Conservation (phyloP, 2,113 vertebrate genomes). For the Furnarius figulus region DNA sequence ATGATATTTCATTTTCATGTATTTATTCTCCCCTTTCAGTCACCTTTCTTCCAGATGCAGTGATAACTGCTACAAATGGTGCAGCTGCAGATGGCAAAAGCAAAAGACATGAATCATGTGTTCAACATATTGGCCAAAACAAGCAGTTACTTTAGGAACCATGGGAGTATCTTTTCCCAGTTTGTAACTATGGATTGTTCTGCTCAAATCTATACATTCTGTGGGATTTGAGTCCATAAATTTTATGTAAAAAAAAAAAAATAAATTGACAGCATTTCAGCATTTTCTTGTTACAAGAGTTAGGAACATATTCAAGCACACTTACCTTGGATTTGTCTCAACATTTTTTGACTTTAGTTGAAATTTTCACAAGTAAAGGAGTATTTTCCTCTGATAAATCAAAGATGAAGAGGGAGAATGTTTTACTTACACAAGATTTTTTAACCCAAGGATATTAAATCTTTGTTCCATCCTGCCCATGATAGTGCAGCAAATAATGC, state of each 20-base stretch:
- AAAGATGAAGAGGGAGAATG: background rate
- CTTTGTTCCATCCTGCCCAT: background rate
- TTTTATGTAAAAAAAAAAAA: background rate
- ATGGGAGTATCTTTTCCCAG: background rate
- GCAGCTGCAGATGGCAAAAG: background rate
- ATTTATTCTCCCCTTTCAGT: background rate
- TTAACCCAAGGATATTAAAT: background rate
- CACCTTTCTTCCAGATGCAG: background rate
- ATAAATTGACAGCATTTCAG: background rate
- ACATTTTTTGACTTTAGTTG: background rate
- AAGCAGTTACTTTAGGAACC: background rate
- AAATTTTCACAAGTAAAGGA: background rate
- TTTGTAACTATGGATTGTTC: background rate
- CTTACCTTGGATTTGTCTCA: background rate
- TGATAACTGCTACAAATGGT: background rate
- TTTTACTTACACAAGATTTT: background rate
- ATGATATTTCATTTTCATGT: background rate
- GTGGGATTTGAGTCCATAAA: background rate
- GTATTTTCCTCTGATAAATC: background rate
- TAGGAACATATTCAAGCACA: background rate
- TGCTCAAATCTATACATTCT: background rate
- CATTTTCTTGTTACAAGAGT: background rate
- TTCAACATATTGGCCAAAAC: background rate
- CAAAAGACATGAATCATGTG: background rate
- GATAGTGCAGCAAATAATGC: background rate